Evolutionary conservation across 2,888 invertebrate species (phyloP), one percentile per base, ranked within the genome.

Genomic region (Perizoma affinitatum): DNA sequence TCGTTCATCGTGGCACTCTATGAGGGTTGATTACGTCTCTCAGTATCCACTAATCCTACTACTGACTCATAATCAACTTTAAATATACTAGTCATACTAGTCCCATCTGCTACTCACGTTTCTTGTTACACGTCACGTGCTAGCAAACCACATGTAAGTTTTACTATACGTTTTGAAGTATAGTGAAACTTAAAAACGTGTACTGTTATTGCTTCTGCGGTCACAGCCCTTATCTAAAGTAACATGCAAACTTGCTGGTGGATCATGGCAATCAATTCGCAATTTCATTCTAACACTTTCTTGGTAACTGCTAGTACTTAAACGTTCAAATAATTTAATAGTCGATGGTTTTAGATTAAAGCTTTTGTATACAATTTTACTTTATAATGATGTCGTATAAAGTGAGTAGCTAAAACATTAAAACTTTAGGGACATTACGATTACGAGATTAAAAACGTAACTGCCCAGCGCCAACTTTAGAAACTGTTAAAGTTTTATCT

Each of bases 191-290:
- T 54, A 38, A 11, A 11, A n/a, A 10, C 5, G 11, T 40, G 49
- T 43, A 48, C 42, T 46, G 7, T 42, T 42, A 9, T 42, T 33
- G 34, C 36, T 46, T 57, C 57, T 57, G 38, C 50, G 53, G 50
- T 10, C 43, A 53, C 54, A 42, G 55, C 79, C 80, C 81, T 88
- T 90, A 88, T 88, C 89, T 84, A 71, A 75, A 79, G 79, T 79
- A 83, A 86, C 87, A 90, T 87, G 88, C 87, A 84, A 88, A 87
- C 82, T 82, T 71, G 66, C 69, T 74, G 67, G 64, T 69, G 80
- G 75, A 84, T 82, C 80, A 79, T 79, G 74, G 82, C 81, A 82
- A 86, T 86, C 83, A 83, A 86, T 87, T 82, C 73, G 72, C 77
- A 74, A 79, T 78, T 80, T 77, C 67, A 70, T 74, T 72, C 71